A percentile compares a stretch with the other conserved stretches of the same genome.
Evolutionary conservation across 2,113 vertebrate species (phyloP).

Genomic region (Oreochromis aureus): DNA sequence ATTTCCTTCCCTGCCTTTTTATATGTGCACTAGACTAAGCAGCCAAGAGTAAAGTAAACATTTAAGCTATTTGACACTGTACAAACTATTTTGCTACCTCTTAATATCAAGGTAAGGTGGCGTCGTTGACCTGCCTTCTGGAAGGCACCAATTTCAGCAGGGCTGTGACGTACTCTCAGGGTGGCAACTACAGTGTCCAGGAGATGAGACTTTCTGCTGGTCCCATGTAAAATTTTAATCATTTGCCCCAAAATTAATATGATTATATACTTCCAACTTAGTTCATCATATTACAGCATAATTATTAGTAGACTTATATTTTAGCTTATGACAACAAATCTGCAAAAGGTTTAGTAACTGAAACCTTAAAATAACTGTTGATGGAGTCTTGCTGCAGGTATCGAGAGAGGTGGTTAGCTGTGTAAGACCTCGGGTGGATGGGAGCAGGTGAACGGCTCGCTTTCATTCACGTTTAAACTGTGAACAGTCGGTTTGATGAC

Average conservation of each 20-base stretch:
- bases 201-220: not conserved
- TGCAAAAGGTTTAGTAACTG: not conserved
- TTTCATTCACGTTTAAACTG: rapidly evolving
- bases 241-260: not conserved
- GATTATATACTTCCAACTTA: not conserved
- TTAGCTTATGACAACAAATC: not conserved
- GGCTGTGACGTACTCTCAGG: not conserved
- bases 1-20: not conserved
- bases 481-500: not conserved
- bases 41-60: not conserved
- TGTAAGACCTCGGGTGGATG: not conserved
- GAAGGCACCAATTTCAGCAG: not conserved
- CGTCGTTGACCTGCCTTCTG: not conserved
- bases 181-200: not conserved
- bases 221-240: not conserved
- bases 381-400: not conserved
- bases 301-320: not conserved
- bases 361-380: not conserved
- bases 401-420: not conserved
- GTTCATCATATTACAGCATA: not conserved
- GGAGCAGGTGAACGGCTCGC: not conserved
- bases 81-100: not conserved
- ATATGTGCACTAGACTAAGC: not conserved
- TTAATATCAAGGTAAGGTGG: not conserved
- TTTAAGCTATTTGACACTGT: not conserved